Base-by-base conservation (phyloP, 2,113 vertebrate genomes). In the Recurvirostra avosetta region DNA sequence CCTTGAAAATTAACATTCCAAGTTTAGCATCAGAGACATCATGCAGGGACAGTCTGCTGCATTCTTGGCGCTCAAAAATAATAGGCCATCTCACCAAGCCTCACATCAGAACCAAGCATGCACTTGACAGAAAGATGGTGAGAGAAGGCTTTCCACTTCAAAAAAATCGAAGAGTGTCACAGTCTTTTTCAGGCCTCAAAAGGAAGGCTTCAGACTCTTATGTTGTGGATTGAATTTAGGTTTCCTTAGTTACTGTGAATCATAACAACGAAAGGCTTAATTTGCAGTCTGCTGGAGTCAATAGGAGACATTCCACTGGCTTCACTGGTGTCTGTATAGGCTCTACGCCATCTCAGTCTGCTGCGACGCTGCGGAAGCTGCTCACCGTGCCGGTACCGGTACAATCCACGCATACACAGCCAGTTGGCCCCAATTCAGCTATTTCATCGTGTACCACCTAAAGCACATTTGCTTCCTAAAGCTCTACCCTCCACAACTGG, bases 211-310 rank as follows among this genome's bases (percentile, higher is more conserved):
- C 84, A 90, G 84, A 40, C 34, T 67, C 52, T 61, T 18, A 11
- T 15, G 56, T 63, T 89, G 92, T 49, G 75, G 92, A 82, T 96
- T 92, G 75, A 94, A 82, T 96, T 94, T 86, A 88, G 80, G 91
- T 94, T 93, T 97, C 94, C 87, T 88, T 97, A 97, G 97, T 96
- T 92, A 97, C 94, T 50, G 86, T 85, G 95, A 95, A 85, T 95
- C 86, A 90, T 79, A 92, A 96, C 73, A 95, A 94, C 62, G 12
- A 41, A 76, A 82, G 55, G 84, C 74, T 94, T 94, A 72, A 96
- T 95, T 47, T 91, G 89, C 94, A 97, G 95, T 89, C 92, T 91
- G 81, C 71, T 74, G 89, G 81, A 92, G 92, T 95, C 94, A 95
- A 87, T 14, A 92, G 67, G 81, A 95, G 92, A 92, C 92, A 92